Base-by-base conservation (phyloP, 2,113 vertebrate genomes). In the Willisornis vidua region DNA sequence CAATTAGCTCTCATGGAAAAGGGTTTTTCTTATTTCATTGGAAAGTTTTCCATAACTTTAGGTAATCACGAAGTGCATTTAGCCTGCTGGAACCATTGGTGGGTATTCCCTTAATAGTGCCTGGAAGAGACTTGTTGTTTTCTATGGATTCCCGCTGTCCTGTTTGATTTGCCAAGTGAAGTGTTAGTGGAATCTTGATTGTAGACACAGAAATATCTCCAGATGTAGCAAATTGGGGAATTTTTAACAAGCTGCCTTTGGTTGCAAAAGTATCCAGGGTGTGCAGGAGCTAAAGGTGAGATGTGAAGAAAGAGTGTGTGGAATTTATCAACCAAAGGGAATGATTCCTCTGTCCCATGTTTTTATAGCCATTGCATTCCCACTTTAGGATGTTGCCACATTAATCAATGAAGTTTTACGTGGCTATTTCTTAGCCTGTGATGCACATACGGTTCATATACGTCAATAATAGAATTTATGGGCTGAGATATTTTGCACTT, bases 61-160 rank as follows among this genome's bases (percentile, higher is more conserved):
- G 91, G 55, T 85, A 84, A 97, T 96, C 97, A 96, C 97, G 49
- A 97, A 98, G 97, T 97, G 97, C 97, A 96, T 98, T 95, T 97
- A 96, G 96, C 87, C 96, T 94, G 89, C 81, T 94, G 96, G 96
- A 93, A 79, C 97, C 52, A 48, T 57, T 52, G 71, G 77, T 79
- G 89, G 92, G 92, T 97, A n/a, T 97, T 96, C 85, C 62, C 45
- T 85, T 68, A 46, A 66, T 14, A 95, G 97, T 97, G 97, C 97
- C 97, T 97, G 93, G 87, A 93, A 88, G 94, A 83, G 72, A 93
- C 80, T 90, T 91, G 46, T 26, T 45, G 1, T 81, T 87, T 90
- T 87, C 86, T 74, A 19, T 81, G 76, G 92, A 29, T 96, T 95
- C 91, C 61, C 85, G 18, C 66, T 63, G 43, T 51, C 68, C 52